phyloP scores from a whole-genome alignment of 2,888 invertebrate species.

The Chelonus formosanus region DNA sequence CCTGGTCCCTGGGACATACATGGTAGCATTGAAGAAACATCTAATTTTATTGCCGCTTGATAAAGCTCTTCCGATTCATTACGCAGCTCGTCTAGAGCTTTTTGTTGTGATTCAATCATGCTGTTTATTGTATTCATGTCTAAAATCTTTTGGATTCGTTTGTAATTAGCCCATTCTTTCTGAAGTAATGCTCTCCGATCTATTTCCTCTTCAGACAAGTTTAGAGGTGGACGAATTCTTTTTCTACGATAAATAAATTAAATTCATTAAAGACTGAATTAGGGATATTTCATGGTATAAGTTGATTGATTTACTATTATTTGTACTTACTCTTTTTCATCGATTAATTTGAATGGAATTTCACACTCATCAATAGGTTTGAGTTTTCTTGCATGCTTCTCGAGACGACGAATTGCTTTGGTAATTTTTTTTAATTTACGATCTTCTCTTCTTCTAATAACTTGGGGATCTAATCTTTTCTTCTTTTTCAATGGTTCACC shows the following conservation, averaged over 20 bases:
- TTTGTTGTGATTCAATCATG: conserved; percentile 75
- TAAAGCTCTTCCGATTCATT: conserved; percentile 87
- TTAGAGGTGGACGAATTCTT: conserved; percentile 66
- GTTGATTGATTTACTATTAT: too few relatives aligned
- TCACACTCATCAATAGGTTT: conserved; percentile 93
- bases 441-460: conserved; percentile 83
- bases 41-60: conserved; percentile 82
- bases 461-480: conserved; percentile 82
- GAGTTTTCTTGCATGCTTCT: conserved; percentile 81
- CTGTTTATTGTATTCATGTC: conserved; percentile 77
- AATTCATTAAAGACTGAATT: background rate
- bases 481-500: conserved; percentile 93
- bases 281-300: background rate
- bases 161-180: conserved; percentile 82
- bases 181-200: conserved; percentile 74
- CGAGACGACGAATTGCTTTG: conserved; percentile 83
- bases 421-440: conserved; percentile 84
- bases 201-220: conserved; percentile 69
- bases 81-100: conserved; percentile 82
- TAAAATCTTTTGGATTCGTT: conserved; percentile 70
- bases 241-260: conserved; percentile 59
- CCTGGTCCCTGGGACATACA: conserved; percentile 75
- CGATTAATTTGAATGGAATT: conserved; percentile 73
- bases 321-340: conserved; percentile 74
- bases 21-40: conserved; percentile 72